Conservation (phyloP, 2,797 vertebrate species). For the Onychomys torridus region DNA sequence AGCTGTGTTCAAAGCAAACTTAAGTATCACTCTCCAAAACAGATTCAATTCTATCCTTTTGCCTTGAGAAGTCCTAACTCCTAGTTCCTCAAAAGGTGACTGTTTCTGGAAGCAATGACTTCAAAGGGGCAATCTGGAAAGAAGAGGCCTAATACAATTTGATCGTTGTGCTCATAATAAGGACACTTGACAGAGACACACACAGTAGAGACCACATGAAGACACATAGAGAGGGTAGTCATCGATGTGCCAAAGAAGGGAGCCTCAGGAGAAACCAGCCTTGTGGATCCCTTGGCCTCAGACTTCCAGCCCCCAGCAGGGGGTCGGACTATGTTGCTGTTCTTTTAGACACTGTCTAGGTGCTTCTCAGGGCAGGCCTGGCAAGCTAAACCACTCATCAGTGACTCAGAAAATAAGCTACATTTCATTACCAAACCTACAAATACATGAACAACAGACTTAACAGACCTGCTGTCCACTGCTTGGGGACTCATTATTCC, state of each 20-base stretch:
- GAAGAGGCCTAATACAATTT: background rate
- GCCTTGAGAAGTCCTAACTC: background rate
- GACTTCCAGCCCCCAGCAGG: background rate
- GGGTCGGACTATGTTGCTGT: background rate
- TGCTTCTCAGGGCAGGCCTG: background rate
- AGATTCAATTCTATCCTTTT: conserved; percentile 7
- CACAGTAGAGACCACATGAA: background rate
- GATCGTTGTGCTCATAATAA: background rate
- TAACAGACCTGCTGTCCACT: background rate
- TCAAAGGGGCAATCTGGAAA: background rate
- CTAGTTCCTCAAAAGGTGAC: background rate
- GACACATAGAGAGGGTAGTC: background rate
- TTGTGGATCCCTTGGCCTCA: background rate
- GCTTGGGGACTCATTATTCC: background rate
- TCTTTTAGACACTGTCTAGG: background rate
- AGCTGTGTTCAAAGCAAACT: background rate
- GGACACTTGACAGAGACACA: background rate
- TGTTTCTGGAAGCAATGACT: background rate
- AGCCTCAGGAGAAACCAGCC: background rate
- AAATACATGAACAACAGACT: background rate
- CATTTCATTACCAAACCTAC: background rate
- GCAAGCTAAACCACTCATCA: background rate
- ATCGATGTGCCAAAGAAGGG: background rate
- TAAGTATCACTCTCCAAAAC: conserved; percentile 22
- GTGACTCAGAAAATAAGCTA: background rate